Base-by-base conservation (phyloP, 2,797 vertebrate genomes). In the Danio choprae region DNA sequence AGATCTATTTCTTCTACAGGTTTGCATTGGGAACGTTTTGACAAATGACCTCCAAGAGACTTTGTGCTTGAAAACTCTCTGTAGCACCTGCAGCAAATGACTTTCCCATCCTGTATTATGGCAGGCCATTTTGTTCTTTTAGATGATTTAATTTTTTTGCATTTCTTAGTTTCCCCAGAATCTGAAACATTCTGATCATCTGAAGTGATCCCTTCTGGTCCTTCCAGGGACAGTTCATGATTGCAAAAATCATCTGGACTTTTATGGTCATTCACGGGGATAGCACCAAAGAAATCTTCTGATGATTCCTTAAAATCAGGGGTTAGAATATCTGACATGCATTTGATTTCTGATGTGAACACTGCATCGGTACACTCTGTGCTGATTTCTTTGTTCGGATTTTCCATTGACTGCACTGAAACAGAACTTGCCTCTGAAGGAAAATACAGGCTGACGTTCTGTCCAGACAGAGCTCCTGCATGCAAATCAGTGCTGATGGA, bases 71-170 rank as follows among this genome's bases (percentile, higher is more conserved):
- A 94, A 89, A 99, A 99, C 88, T 96, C 98, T 92, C 97, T 95
- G 87, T 97, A 99, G 90, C 98, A 99, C 83, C 97, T 96, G 86
- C 96, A 96, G 87, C 98, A 99, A 85, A 99, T 98, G 79, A 99
- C 98, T 84, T 99, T 99, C 29, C 97, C 98, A 81, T 98, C 97
- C 88, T 96, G 96, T 82, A 99, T 97, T 85, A 99, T 99, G 41
- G 97, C 98, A 67, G 98, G 98, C 97, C 97, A 99, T 87, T 99
- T 99, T 63, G 97, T 95, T 80, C 97, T 94, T 88, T 97, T 98
- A 88, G 97, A 98, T 79, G 95, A 92, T 84, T 96, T 96, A 81
- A 93, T 90, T 81, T 91, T 92, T 86, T 94, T 95, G 75, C 78
- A 87, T 89, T 92, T 94, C 53, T 84, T 91, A 2, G 15, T 0